Percentiles rank a stretch among this genome's conserved stretches.
These are phyloP conservation scores for Elachura formosa DNA, from an alignment of 2,113 vertebrate genomes.

Conservation along the genomic window DNA sequence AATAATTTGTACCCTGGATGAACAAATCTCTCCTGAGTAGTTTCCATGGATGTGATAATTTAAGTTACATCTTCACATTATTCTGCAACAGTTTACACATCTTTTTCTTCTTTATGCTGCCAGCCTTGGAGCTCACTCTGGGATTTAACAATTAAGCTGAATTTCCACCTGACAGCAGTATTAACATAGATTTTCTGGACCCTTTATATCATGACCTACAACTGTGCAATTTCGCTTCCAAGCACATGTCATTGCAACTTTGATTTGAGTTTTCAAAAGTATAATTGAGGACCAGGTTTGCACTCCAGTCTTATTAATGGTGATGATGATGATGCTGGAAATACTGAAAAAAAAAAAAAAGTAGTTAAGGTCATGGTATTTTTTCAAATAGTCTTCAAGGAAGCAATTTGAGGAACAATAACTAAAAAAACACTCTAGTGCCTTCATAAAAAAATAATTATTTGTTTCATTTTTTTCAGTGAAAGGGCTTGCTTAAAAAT, in stretches of 20 bases:
- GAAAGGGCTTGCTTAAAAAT: background rate
- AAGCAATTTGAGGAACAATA: background rate
- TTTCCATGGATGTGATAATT: background rate
- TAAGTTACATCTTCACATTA: background rate
- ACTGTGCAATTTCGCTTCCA: background rate
- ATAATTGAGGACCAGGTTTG: background rate
- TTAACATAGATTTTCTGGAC: background rate
- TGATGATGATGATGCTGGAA: background rate
- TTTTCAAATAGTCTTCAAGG: background rate
- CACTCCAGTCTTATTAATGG: background rate
- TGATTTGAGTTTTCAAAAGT: background rate
- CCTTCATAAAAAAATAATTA: background rate
- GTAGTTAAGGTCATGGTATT: background rate
- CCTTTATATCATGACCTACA: background rate
- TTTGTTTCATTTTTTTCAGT: background rate
- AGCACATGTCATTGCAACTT: accelerated
- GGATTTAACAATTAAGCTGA: background rate
- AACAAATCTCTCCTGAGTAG: background rate
- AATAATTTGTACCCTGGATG: background rate
- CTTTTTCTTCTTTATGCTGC: background rate
- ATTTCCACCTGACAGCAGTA: background rate
- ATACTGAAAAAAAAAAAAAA: background rate
- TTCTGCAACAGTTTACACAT: background rate
- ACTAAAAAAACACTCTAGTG: background rate
- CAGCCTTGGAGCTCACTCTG: background rate